Evolutionary conservation across 2,888 invertebrate genomes (phyloP).

Genomic region (Scaptodrosophila latifasciaeformis): DNA sequence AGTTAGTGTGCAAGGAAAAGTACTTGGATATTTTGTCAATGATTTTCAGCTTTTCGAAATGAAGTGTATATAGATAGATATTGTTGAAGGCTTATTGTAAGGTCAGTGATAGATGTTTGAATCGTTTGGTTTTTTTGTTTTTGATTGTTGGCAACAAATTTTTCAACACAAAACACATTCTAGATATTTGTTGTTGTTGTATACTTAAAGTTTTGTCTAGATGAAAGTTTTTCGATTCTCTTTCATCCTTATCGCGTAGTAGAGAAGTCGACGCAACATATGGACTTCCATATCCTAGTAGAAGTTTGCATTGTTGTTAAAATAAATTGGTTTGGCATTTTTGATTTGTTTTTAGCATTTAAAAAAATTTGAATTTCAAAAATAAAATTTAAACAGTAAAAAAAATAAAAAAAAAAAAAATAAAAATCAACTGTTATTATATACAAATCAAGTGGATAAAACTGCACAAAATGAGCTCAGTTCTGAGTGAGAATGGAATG

Average conservation of each 20-base stretch:
- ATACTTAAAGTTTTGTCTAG: conserved; percentile 74
- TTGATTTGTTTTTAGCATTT: conserved; percentile 30
- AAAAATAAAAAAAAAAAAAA: conserved; percentile 40
- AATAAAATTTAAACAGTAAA: conserved; percentile 39
- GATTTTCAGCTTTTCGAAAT: no score
- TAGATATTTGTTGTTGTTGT: conserved; percentile 46
- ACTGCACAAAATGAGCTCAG: conserved; percentile 19
- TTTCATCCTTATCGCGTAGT: conserved; percentile 73
- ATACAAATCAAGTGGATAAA: conserved; percentile 42
- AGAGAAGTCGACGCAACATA: conserved; percentile 71
- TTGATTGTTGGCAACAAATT: conserved; percentile 23
- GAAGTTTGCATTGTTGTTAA: conserved; percentile 53
- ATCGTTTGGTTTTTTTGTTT: no score
- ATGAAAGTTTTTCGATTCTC: conserved; percentile 74
- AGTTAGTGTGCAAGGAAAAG: no score
- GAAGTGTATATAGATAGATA: no score
- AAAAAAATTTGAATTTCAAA: conserved; percentile 39
- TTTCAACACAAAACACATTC: conserved; percentile 45
- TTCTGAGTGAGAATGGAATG: no score
- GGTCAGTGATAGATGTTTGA: no score
- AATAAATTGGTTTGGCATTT: conserved; percentile 22
- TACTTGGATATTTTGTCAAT: no score
- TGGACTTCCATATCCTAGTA: conserved; percentile 74
- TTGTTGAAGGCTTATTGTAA: no score
- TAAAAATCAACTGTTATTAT: conserved; percentile 56